Evolutionary conservation across 2,113 vertebrate genomes (phyloP).

Genomic region (Tichodroma muraria): DNA sequence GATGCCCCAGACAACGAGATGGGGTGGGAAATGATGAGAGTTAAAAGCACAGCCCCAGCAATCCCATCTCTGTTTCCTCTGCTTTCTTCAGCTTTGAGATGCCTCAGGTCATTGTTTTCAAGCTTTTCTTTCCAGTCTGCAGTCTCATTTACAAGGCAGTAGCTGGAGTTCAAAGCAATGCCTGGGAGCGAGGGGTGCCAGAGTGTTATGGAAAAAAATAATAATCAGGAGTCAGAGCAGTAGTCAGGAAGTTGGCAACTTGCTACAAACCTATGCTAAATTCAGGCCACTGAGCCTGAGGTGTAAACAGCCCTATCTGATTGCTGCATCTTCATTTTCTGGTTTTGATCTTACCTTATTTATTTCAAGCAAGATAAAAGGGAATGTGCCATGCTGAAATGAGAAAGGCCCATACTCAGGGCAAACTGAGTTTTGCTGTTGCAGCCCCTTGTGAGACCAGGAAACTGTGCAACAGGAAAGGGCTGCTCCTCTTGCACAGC

Average conservation of each 20-base stretch:
- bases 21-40: neutral
- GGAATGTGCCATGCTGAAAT: neutral
- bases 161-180: constrained; percentile 39
- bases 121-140: neutral
- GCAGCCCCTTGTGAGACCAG: neutral
- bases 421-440: neutral
- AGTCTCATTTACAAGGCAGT: constrained; percentile 26
- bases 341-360: constrained; percentile 3
- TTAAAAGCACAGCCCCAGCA: neutral
- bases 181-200: neutral
- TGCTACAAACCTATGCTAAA: constrained; percentile 11
- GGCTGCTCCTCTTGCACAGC: neutral
- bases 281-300: constrained; percentile 9
- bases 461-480: neutral
- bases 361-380: neutral
- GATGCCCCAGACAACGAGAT: neutral
- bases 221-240: neutral
- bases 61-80: neutral
- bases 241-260: neutral
- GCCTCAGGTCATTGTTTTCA: constrained; percentile 31
- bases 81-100: neutral
- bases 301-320: constrained; percentile 4
- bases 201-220: neutral
- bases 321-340: neutral
- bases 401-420: neutral